Evolutionary conservation across 2,888 invertebrate genomes (phyloP).

Genomic region (Luperina testacea): DNA sequence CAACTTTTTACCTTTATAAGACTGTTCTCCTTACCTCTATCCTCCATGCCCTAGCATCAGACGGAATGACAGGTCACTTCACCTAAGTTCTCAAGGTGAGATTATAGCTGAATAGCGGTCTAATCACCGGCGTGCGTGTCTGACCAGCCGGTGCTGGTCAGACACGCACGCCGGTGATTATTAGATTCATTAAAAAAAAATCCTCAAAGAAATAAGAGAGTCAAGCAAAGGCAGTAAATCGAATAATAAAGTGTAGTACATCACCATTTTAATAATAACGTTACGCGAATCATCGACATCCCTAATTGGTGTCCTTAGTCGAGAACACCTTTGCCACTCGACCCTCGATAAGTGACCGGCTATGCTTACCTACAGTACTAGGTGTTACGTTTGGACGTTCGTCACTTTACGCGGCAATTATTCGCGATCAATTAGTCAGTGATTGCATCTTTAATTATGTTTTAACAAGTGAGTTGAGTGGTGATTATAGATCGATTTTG

Average conservation of each 20-base stretch:
- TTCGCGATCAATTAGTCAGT: slow-evolving; percentile 36
- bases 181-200: neutral
- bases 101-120: too few relatives aligned
- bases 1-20: too few relatives aligned
- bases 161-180: neutral
- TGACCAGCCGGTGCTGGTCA: neutral
- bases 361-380: slow-evolving; percentile 2
- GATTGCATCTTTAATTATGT: slow-evolving; percentile 52
- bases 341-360: slow-evolving; percentile 51
- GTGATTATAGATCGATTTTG: neutral
- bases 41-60: too few relatives aligned
- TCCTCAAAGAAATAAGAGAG: neutral
- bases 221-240: neutral
- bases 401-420: slow-evolving; percentile 42
- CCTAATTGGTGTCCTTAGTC: slow-evolving; percentile 48
- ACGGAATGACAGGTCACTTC: too few relatives aligned
- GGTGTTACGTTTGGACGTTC: neutral
- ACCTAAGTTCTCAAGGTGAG: too few relatives aligned
- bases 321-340: slow-evolving; percentile 62
- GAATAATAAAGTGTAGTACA: neutral
- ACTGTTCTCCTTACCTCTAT: too few relatives aligned
- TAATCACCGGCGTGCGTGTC: too few relatives aligned
- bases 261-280: slow-evolving; percentile 7
- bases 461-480: slow-evolving; percentile 33
- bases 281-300: slow-evolving; percentile 36